Base-by-base conservation (phyloP, 1,140 invertebrate species). In the Papilio machaon region DNA sequence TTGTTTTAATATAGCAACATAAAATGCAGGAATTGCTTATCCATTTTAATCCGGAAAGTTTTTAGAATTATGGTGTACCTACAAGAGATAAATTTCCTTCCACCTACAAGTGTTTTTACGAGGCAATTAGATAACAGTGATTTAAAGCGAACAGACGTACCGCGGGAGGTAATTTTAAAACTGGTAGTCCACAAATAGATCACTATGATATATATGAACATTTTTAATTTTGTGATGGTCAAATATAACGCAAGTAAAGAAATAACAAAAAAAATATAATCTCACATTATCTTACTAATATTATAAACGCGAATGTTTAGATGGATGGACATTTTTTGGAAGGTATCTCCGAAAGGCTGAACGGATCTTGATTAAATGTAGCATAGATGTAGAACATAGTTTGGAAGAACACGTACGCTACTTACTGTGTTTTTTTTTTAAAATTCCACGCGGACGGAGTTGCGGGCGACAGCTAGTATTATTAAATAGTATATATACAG, bases 51-150 rank as follows among this genome's bases (percentile, higher is more conserved):
- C 64, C 64, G 30, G 10, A 67, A 67, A 35, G 9, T 35, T 30
- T 64, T 73, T 43, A 73, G 43, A 43, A 2, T 35, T 46, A 46
- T 73, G 17, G 35, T 46, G 17, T 46, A 73, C 70, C 38, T 46
- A 46, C 35, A n/a, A 19, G 43, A 46, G 73, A 75, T 75, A 75
- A 75, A 75, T 75, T 47, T 52, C 73, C n/a, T 75, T 52, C 46
- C 73, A 49, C 46, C 43, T 49, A 75, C 73, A 75, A 47, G 73
- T 52, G 73, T 75, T 75, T 75, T 75, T 75, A 75, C 73, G 73
- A 75, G 46, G 73, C 73, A 75, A 75, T 75, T 75, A 75, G 73
- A 75, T 75, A 75, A 75, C 47, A 75, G 73, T 75, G 73, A 75
- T 75, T 75, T 75, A 75, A 10, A n/a, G 19, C 73, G 17, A 49